phyloP scores from a whole-genome alignment of 2,113 vertebrate genomes.

The Sardina pilchardus region DNA sequence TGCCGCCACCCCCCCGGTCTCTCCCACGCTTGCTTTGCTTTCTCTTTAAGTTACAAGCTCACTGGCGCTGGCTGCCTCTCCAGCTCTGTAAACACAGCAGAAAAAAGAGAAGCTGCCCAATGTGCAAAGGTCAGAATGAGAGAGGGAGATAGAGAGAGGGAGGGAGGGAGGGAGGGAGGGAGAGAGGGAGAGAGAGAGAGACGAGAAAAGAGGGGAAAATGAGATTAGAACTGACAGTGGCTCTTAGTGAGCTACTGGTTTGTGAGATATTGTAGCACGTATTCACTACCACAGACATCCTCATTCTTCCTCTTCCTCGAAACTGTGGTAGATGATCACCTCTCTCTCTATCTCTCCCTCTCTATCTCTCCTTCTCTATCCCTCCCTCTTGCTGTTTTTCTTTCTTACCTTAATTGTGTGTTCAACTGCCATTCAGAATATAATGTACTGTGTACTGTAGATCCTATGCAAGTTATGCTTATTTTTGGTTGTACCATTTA shows the following conservation, averaged over 20 bases:
- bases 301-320: background rate
- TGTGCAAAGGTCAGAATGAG: conserved; percentile 30
- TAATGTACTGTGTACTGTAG: background rate
- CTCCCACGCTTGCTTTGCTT: background rate
- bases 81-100: conserved; percentile 32
- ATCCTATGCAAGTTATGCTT: background rate
- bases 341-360: background rate
- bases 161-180: background rate
- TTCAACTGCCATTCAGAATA: conserved; percentile 14
- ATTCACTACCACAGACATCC: conserved; percentile 11
- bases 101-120: conserved; percentile 39
- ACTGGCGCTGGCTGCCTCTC: background rate
- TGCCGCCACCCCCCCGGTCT: background rate
- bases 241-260: background rate
- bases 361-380: background rate
- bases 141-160: background rate
- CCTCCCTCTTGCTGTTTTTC: background rate
- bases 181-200: too few relatives aligned
- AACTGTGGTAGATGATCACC: background rate
- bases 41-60: background rate
- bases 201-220: background rate
- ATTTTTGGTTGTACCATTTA: background rate
- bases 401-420: background rate
- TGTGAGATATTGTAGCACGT: conserved; percentile 20
- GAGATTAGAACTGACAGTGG: conserved; percentile 24